Evolutionary conservation across 1,140 invertebrate species (phyloP), one percentile per base, ranked within the genome.

Genomic region (Pogonognathellus flavescens): DNA sequence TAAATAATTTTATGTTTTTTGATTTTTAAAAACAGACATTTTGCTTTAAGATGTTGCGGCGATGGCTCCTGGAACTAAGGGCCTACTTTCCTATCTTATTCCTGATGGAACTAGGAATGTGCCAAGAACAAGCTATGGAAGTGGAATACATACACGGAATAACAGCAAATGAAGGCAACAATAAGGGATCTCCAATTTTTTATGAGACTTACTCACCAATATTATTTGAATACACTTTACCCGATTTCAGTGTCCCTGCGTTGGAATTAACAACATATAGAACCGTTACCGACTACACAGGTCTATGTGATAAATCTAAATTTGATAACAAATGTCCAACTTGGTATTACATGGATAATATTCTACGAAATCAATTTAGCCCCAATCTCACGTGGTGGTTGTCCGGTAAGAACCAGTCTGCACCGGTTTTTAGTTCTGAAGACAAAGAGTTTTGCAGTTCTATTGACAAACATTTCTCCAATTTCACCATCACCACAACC

Each of bases 231-330:
- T 72, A 72, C 31, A 11, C 11, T 0, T 72, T 72, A 16, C 66
- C 66, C 5, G 16, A 72, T 16, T 72, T 49, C 31, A 49, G 31
- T 72, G 10, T 25, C 10, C 14, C 25, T 14, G 0, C 66, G 0
- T 18, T 72, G 13, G 25, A 72, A 31, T 49, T 72, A 31, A 41
- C 66, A 16, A 72, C 66, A 16, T 72, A 72, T 14, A 72, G 66
- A 72, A 41, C 66, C 3, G 66, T 72, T 14, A 72, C 31, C 1
- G 66, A 31, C 7, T 72, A 41, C 25, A 9, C 14, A 11, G 31
- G 66, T 16, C 66, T 59, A 22, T 81, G 80, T 31, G 80, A 81
- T 50, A 81, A 81, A 81, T 31, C 55, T 7, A 52, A 81, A 55
- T 55, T 81, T 9, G 52, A 81, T 9, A 7, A 81, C 1, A 81